Conservation (phyloP, 53 echinoderm and acorn worm species). For the Henricia sp. region DNA sequence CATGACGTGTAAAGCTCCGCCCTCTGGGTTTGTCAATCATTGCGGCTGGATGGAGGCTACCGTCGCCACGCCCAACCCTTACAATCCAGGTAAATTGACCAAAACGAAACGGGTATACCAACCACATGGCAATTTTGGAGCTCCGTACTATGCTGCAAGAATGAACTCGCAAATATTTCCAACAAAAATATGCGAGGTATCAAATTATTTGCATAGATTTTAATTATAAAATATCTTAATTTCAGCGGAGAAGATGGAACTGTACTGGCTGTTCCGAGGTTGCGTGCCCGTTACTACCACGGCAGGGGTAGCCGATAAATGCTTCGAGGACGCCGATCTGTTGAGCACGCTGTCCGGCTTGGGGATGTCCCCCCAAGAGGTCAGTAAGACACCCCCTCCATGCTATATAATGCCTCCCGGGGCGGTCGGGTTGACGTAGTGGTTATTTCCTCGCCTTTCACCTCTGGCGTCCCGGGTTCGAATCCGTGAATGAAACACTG, state of each 20-base stretch:
- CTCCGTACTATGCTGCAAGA: no score
- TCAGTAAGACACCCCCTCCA: neutral
- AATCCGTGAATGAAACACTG: no score
- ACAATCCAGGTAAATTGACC: neutral
- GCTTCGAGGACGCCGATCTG: constrained; percentile 1
- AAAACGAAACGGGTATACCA: no score
- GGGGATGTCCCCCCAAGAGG: neutral
- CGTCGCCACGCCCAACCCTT: neutral
- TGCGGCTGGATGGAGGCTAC: constrained; percentile 24
- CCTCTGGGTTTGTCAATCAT: neutral
- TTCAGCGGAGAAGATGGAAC: neutral
- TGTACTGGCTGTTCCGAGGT: neutral
- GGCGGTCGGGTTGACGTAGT: no score
- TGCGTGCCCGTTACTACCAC: neutral
- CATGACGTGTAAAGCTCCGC: neutral
- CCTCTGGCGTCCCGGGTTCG: no score
- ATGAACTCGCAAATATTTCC: no score
- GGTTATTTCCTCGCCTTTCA: no score
- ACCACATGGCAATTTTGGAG: no score
- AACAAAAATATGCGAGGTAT: no score
- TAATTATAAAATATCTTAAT: no score
- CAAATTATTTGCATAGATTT: no score
- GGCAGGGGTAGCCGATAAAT: neutral
- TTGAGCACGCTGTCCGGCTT: neutral
- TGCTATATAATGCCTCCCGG: no score